A percentile compares a stretch with the other conserved stretches of the same genome.
phyloP scores from a whole-genome alignment of 2,797 vertebrate genomes.

The Gallirallus australis region DNA sequence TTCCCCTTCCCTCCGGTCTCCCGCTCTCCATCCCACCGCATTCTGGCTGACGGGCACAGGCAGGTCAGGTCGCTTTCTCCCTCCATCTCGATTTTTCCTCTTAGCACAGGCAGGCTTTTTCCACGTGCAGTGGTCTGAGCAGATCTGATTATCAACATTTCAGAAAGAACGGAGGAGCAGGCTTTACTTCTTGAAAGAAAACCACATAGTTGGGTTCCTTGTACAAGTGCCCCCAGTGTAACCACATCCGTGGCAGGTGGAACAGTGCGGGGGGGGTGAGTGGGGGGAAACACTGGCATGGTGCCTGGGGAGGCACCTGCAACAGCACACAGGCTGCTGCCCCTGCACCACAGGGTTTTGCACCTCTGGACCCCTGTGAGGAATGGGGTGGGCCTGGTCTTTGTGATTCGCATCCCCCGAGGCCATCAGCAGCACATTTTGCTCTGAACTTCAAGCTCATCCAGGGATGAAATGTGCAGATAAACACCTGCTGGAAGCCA shows the following conservation, averaged over 20 bases:
- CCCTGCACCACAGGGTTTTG: fast-evolving
- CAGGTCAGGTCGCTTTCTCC: neutral
- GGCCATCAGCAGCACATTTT: neutral
- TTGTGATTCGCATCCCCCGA: neutral
- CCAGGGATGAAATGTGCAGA: neutral
- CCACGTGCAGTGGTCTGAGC: neutral
- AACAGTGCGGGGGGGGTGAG: fast-evolving
- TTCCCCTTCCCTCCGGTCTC: neutral
- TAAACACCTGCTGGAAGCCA: neutral
- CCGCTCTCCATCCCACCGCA: fast-evolving
- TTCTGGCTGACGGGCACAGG: neutral
- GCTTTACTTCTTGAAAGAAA: conserved; percentile 16
- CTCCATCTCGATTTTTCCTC: neutral
- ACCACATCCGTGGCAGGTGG: conserved; percentile 50
- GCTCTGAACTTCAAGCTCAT: neutral
- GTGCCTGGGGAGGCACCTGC: neutral
- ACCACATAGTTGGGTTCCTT: neutral
- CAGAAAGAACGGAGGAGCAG: neutral
- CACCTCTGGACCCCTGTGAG: fast-evolving
- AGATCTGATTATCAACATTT: neutral
- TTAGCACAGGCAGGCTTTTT: neutral
- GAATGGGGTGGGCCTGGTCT: neutral
- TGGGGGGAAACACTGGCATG: fast-evolving
- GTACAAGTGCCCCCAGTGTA: neutral
- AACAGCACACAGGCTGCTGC: neutral